These are phyloP conservation scores for Cranoglanis bouderius DNA, from an alignment of 2,113 vertebrate genomes.

Conservation along the genomic window DNA sequence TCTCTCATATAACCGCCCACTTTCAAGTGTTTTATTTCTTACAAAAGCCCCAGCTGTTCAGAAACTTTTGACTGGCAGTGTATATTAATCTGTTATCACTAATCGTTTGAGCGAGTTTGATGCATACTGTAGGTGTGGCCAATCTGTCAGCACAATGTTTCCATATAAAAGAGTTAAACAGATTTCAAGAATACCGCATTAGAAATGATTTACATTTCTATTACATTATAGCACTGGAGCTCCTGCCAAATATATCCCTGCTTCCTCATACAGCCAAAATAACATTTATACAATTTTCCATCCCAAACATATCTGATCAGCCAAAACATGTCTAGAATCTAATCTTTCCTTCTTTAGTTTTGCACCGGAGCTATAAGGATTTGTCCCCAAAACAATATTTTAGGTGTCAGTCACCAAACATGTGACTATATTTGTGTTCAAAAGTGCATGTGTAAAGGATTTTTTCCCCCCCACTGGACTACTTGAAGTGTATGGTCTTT, in stretches of 20 bases:
- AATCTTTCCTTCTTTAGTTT: background rate
- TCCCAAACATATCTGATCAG: background rate
- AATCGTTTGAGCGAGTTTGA: background rate
- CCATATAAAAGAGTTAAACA: background rate
- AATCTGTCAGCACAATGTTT: background rate
- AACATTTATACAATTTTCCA: background rate
- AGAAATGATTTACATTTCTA: constrained; percentile 7
- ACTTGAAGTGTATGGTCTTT: background rate
- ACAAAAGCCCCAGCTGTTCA: background rate
- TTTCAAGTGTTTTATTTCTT: background rate
- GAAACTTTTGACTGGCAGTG: background rate
- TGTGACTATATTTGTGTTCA: background rate
- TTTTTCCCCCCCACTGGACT: background rate
- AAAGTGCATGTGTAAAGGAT: background rate
- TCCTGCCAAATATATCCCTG: background rate
- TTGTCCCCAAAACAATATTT: background rate
- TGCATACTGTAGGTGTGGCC: background rate
- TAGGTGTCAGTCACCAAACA: background rate
- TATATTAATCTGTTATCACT: background rate
- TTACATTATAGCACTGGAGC: background rate
- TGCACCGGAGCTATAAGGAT: background rate
- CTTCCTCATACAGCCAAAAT: background rate
- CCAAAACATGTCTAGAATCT: background rate
- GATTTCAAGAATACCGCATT: background rate
- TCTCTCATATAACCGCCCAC: background rate